A percentile compares a stretch with the other conserved stretches of the same genome.
Conservation (phyloP, 2,797 vertebrate species). For the Remorina albescens region DNA sequence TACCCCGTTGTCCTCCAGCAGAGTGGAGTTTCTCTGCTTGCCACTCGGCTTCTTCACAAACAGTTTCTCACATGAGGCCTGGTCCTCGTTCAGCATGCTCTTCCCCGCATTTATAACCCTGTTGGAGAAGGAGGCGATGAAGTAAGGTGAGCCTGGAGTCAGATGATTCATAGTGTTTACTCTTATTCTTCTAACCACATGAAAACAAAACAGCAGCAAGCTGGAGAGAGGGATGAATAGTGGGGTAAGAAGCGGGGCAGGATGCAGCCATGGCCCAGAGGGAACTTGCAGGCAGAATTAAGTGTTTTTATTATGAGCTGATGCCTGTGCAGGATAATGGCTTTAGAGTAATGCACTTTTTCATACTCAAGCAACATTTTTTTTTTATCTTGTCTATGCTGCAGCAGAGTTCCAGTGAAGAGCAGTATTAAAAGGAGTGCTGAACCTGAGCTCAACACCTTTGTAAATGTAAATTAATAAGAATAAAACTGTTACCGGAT, state of each 20-base stretch:
- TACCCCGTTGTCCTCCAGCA: conserved; percentile 85
- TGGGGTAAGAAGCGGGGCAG: conserved; percentile 42
- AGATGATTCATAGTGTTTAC: conserved; percentile 42
- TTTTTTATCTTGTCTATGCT: conserved; percentile 28
- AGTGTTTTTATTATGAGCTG: conserved; percentile 73
- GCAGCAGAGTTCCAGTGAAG: conserved; percentile 11
- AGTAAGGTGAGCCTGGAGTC: conserved; percentile 32
- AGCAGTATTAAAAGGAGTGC: background rate
- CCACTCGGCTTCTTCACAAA: conserved; percentile 87
- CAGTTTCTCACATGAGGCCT: conserved; percentile 94
- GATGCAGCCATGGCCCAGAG: conserved; percentile 60
- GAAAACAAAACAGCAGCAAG: conserved; percentile 39
- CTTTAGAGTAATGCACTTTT: conserved; percentile 63
- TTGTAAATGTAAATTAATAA: background rate
- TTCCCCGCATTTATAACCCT: conserved; percentile 99
- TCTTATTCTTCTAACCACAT: conserved; percentile 35
- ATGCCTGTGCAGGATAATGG: conserved; percentile 67
- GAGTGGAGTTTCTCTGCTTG: conserved; percentile 77
- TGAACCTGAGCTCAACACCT: background rate
- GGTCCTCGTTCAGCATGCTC: conserved; percentile 98
- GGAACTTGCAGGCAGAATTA: conserved; percentile 66
- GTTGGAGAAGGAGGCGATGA: conserved; percentile 40
- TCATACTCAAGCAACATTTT: conserved; percentile 46
- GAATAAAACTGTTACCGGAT: too few species aligned
- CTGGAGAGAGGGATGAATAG: conserved; percentile 29